Base-by-base conservation (phyloP, 1,140 invertebrate species). In the Caenorhabditis tropicalis region DNA sequence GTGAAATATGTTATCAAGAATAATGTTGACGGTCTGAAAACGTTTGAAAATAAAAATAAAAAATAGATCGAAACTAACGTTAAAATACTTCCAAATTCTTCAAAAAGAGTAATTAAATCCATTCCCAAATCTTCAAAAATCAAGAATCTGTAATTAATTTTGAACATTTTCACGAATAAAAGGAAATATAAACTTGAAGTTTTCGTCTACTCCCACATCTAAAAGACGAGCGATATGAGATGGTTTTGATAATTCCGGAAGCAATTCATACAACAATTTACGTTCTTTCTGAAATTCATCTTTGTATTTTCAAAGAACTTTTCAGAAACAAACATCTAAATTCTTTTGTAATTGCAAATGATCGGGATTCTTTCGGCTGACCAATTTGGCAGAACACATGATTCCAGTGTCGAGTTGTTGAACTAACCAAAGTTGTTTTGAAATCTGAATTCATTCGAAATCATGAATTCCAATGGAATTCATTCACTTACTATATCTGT, bases 371-470 rank as follows among this genome's bases (percentile, higher is more conserved):
- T 74, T 74, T 43, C 65, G 36, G n/a, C 29, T 74, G 12, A 74
- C 65, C 16, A 74, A 9, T 43, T 74, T 74, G 10, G 36, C 65
- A 7, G 65, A 46, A n/a, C 36, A 46, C 36, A 74, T 74, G 15
- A 29, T 12, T 21, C 65, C 65, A 15, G 21, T 21, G 1, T 43
- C 36, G 36, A 74, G 33, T 27, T 74, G 19, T 74, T 74, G 65
- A 43, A 74, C 65, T 10, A 74, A n/a, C 65, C 65, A 74, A 74
- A 74, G n/a, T 74, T 74, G 65, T 43, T 74, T 74, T 12, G 36
- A 24, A 27, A 46, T 43, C 65, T 74, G 29, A 74, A 74, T 24
- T 33, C 24, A 19, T n/a, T 27, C 10, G 15, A 19, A 33, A 19
- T 33, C 31, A 19, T 58, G n/a, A 43, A 43, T 33, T 0, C 3